Percentiles rank a stretch among this genome's conserved stretches.
Conservation (phyloP, 2,797 vertebrate species). For the Rhinoraja longicauda region DNA sequence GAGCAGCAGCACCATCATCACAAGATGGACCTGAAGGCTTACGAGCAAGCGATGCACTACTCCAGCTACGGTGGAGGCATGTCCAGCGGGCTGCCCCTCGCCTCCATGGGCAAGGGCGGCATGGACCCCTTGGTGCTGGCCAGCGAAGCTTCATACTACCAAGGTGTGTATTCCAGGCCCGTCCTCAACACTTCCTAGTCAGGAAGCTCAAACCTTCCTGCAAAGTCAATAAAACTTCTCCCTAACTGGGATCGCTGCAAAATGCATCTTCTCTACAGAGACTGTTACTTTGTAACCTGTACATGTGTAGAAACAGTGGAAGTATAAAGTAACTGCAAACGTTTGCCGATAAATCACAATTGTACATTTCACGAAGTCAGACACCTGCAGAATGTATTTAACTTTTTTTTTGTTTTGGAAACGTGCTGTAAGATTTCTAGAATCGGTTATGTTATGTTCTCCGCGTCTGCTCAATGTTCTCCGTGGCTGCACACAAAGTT, state of each 20-base stretch:
- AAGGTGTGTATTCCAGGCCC: slow-evolving; percentile 92
- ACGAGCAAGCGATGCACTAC: slow-evolving; percentile 86
- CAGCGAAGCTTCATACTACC: slow-evolving; percentile 83
- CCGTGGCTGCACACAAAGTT: slow-evolving; percentile 60
- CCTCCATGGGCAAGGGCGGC: slow-evolving; percentile 69
- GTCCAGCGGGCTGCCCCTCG: slow-evolving; percentile 66
- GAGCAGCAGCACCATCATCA: slow-evolving; percentile 81
- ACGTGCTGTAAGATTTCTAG: slow-evolving; percentile 57
- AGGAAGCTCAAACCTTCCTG: slow-evolving; percentile 44
- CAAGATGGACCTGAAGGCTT: slow-evolving; percentile 97
- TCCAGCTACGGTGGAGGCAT: slow-evolving; percentile 75
- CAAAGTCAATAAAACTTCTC: slow-evolving; percentile 41
- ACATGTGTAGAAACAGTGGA: slow-evolving; percentile 51
- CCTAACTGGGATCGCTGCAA: slow-evolving; percentile 45
- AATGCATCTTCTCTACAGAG: slow-evolving; percentile 64
- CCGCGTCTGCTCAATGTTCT: slow-evolving; percentile 50
- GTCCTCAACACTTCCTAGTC: slow-evolving; percentile 94
- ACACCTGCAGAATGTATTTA: slow-evolving; percentile 61
- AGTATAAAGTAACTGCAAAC: slow-evolving; percentile 49
- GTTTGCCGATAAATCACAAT: slow-evolving; percentile 50
- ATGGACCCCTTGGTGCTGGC: slow-evolving; percentile 80
- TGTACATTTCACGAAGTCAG: slow-evolving; percentile 57
- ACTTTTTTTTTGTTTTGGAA: slow-evolving; percentile 52
- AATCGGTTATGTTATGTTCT: slow-evolving; percentile 44
- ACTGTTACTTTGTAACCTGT: slow-evolving; percentile 73